Evolutionary conservation across 2,888 invertebrate species (phyloP).

Genomic region (Himalopsyche tibetana): DNA sequence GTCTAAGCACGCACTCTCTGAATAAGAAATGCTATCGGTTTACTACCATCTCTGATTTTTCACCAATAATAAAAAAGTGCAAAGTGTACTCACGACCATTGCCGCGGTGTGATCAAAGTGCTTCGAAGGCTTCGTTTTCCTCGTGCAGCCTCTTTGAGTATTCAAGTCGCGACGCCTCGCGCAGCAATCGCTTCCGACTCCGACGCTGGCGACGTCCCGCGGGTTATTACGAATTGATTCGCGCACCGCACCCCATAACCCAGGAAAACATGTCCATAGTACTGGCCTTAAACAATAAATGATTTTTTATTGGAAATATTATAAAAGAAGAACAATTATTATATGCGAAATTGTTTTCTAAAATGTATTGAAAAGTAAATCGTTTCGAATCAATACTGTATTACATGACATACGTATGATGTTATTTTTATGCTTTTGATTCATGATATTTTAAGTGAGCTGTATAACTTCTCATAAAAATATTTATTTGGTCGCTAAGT

Average conservation of each 20-base stretch:
- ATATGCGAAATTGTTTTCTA: too few species aligned
- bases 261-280: neutral
- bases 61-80: slow-evolving; percentile 16
- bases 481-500: too few species aligned
- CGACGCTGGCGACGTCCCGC: slow-evolving; percentile 54
- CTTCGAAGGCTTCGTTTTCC: slow-evolving; percentile 14
- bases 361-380: too few species aligned
- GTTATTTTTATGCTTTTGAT: too few species aligned
- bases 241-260: slow-evolving; percentile 16
- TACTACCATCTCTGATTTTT: slow-evolving; percentile 26
- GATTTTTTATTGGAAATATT: too few species aligned
- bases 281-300: neutral
- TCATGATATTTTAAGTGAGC: too few species aligned
- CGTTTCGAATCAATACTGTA: too few species aligned
- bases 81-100: neutral
- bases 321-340: too few species aligned
- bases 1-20: neutral
- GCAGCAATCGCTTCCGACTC: slow-evolving; percentile 54
- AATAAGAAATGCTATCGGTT: neutral
- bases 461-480: too few species aligned
- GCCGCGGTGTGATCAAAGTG: slow-evolving; percentile 15
- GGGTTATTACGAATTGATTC: slow-evolving; percentile 65
- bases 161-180: slow-evolving; percentile 49
- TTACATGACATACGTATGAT: too few species aligned
- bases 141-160: slow-evolving; percentile 44